Evolutionary conservation across 2,797 vertebrate genomes (phyloP).

Genomic region (Xerus rutilus): DNA sequence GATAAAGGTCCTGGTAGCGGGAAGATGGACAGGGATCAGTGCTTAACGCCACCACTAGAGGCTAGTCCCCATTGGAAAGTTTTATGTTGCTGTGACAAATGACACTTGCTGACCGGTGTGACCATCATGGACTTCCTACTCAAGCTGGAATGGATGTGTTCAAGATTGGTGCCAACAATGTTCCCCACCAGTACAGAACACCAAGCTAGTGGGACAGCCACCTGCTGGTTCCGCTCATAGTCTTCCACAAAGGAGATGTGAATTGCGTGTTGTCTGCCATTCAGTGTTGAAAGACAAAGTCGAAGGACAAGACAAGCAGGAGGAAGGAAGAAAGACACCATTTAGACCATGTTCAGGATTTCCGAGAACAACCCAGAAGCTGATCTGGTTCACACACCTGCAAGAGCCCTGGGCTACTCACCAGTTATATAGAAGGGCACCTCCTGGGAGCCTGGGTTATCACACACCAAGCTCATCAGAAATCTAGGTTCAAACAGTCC

Average conservation of each 20-base stretch:
- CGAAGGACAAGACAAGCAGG: background rate
- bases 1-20: conserved; percentile 45
- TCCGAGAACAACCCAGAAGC: background rate
- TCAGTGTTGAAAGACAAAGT: background rate
- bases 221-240: background rate
- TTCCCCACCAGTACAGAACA: accelerated
- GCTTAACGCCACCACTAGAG: conserved; percentile 55
- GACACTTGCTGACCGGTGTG: background rate
- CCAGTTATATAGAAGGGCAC: accelerated
- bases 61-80: conserved; percentile 30
- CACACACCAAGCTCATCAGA: background rate
- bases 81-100: background rate
- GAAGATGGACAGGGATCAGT: conserved; percentile 12
- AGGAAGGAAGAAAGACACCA: background rate
- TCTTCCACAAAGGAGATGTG: background rate
- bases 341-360: accelerated
- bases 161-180: accelerated
- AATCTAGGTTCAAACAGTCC: accelerated
- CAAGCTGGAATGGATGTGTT: accelerated
- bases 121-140: background rate
- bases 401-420: no score
- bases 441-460: accelerated
- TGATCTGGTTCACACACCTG: accelerated
- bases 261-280: accelerated
- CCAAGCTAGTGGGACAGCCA: accelerated